These are phyloP conservation scores for Trachurus trachurus DNA, from an alignment of 2,797 vertebrate genomes.

Conservation along the genomic window DNA sequence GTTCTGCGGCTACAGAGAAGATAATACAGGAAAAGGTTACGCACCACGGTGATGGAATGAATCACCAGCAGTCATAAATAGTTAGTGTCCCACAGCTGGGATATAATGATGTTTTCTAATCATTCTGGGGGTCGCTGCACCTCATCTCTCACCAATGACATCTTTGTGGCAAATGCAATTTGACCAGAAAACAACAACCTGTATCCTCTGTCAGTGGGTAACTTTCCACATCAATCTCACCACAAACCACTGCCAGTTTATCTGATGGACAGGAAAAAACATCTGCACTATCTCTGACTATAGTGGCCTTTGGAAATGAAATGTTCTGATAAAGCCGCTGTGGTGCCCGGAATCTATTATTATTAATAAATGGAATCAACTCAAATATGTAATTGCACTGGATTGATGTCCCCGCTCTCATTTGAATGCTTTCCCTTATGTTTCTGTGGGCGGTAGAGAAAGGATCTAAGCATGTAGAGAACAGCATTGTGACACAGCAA, in stretches of 20 bases:
- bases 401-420: not conserved
- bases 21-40: slow-evolving; percentile 62
- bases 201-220: slow-evolving; percentile 40
- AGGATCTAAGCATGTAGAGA: slow-evolving; percentile 35
- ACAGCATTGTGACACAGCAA: slow-evolving; percentile 39
- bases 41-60: slow-evolving; percentile 40
- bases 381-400: not conserved
- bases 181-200: slow-evolving; percentile 68
- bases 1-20: slow-evolving; percentile 49
- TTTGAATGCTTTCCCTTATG: not conserved
- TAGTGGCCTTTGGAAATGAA: slow-evolving; percentile 4
- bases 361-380: not conserved
- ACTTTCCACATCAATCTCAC: slow-evolving; percentile 47
- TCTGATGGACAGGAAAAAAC: slow-evolving; percentile 22
- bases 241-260: slow-evolving; percentile 2
- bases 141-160: slow-evolving; percentile 64
- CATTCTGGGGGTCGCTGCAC: slow-evolving; percentile 64
- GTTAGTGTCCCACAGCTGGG: slow-evolving; percentile 72
- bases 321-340: slow-evolving; percentile 8
- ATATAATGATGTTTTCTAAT: slow-evolving; percentile 73
- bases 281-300: slow-evolving; percentile 30
- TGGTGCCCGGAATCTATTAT: slow-evolving; percentile 7
- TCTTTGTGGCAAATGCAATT: slow-evolving; percentile 70
- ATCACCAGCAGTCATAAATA: slow-evolving; percentile 67
- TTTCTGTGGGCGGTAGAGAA: not conserved